These are phyloP conservation scores for Rhodophaea formosa DNA, from an alignment of 2,888 invertebrate species.

Conservation along the genomic window DNA sequence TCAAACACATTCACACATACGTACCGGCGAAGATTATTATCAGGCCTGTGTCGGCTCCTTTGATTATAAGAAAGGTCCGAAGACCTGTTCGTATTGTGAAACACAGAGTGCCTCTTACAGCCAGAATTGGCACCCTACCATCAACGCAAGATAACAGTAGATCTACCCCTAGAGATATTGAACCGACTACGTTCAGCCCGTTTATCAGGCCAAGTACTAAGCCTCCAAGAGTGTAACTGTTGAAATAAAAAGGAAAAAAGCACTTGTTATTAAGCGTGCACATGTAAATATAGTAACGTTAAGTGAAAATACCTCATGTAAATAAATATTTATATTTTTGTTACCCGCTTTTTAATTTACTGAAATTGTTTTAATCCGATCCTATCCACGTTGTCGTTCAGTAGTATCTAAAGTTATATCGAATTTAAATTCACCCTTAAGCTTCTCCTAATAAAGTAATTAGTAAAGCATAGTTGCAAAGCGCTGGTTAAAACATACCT, in stretches of 20 bases:
- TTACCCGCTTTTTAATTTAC: background rate
- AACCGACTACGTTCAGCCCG: constrained; percentile 61
- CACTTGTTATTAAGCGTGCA: constrained; percentile 58
- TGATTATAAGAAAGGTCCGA: constrained; percentile 44
- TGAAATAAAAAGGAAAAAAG: constrained; percentile 27
- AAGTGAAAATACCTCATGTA: constrained; percentile 33
- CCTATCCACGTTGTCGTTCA: no score
- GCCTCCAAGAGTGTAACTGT: constrained; percentile 52
- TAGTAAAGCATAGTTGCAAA: no score
- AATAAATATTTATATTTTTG: constrained; percentile 34
- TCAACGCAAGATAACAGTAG: constrained; percentile 40
- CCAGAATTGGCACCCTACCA: constrained; percentile 33
- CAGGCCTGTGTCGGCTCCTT: constrained; percentile 44
- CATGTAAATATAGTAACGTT: constrained; percentile 44
- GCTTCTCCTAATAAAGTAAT: no score
- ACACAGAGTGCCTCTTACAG: constrained; percentile 38
- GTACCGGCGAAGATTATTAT: constrained; percentile 63
- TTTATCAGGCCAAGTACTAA: constrained; percentile 50
- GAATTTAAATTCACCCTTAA: no score
- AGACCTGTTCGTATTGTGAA: constrained; percentile 40
- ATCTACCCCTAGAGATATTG: constrained; percentile 49
- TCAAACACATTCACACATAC: constrained; percentile 59
- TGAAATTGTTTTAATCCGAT: no score
- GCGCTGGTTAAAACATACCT: no score
- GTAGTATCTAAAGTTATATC: no score